Percentiles rank a stretch among this genome's conserved stretches.
These are phyloP conservation scores for Heliopora coerulea DNA, from an alignment of 92 coral and sea anemone genomes.

Conservation along the genomic window DNA sequence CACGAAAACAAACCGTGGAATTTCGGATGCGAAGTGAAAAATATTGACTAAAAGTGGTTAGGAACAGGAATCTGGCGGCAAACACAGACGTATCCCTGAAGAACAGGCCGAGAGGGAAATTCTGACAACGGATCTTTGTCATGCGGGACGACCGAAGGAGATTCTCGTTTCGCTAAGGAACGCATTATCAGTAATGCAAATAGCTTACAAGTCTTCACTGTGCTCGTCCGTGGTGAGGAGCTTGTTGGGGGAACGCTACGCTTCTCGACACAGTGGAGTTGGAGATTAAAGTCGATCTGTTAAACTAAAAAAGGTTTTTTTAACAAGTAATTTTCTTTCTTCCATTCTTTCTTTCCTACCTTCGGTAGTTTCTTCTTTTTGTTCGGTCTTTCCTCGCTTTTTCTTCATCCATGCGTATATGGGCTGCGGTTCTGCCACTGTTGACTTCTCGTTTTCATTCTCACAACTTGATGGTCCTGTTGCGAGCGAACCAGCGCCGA, in stretches of 20 bases:
- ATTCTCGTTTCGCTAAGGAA: neutral
- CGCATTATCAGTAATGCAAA: no score
- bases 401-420: slow-evolving; percentile 99
- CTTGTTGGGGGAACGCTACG: no score
- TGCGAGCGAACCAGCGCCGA: slow-evolving; percentile 19
- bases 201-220: no score
- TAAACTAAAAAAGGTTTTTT: neutral
- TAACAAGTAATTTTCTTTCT: slow-evolving; percentile 1
- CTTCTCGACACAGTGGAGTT: neutral
- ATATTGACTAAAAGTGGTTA: neutral
- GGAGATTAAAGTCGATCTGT: neutral
- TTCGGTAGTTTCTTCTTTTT: slow-evolving; percentile 28
- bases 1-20: slow-evolving; percentile 11
- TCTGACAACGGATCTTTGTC: slow-evolving; percentile 11
- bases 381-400: slow-evolving; percentile 47
- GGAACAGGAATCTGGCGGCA: neutral
- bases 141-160: neutral
- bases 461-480: slow-evolving; percentile 27
- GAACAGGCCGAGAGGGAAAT: slow-evolving; percentile 8
- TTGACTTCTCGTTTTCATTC: slow-evolving; percentile 47
- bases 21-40: slow-evolving; percentile 8
- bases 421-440: slow-evolving; percentile 75
- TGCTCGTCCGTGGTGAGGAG: no score
- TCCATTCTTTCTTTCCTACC: slow-evolving; percentile 15
- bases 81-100: neutral